phyloP scores from a whole-genome alignment of 2,888 invertebrate species.

The Chydorus sphaericus region DNA sequence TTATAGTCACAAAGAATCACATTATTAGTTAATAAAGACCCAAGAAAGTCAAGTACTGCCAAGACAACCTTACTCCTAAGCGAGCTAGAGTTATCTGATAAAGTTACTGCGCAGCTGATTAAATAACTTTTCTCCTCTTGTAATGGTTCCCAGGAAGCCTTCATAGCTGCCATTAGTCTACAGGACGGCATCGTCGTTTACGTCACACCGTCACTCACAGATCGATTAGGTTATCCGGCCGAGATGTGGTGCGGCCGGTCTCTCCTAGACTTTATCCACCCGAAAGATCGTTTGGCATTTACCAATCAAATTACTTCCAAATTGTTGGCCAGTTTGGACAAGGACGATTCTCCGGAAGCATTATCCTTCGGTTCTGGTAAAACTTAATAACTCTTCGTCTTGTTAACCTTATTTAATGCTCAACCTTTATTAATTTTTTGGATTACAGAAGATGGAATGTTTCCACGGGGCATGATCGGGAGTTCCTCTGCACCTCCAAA shows the following conservation, averaged over 20 bases:
- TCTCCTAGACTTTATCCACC: slow-evolving; percentile 74
- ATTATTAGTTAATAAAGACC: too few relatives aligned
- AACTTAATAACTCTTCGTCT: too few relatives aligned
- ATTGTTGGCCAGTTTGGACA: slow-evolving; percentile 7
- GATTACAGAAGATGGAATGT: background rate
- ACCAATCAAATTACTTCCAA: slow-evolving; percentile 57
- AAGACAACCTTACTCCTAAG: too few relatives aligned
- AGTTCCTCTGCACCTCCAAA: background rate
- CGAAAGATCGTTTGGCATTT: slow-evolving; percentile 55
- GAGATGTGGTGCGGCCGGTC: slow-evolving; percentile 75
- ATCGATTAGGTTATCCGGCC: slow-evolving; percentile 57
- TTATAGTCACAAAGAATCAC: too few relatives aligned
- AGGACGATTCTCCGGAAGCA: background rate
- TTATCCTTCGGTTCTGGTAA: background rate
- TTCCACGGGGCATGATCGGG: background rate
- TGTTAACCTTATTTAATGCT: too few relatives aligned
- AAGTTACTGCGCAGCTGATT: background rate
- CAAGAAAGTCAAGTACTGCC: too few relatives aligned
- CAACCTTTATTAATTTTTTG: too few relatives aligned
- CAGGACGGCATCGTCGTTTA: slow-evolving; percentile 65
- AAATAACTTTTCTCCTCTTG: background rate
- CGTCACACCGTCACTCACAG: slow-evolving; percentile 50
- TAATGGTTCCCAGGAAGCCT: slow-evolving; percentile 44
- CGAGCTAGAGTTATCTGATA: background rate
- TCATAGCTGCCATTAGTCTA: slow-evolving; percentile 68